Evolutionary conservation across 2,113 vertebrate species (phyloP).

Genomic region (Microcebus griseorufus): DNA sequence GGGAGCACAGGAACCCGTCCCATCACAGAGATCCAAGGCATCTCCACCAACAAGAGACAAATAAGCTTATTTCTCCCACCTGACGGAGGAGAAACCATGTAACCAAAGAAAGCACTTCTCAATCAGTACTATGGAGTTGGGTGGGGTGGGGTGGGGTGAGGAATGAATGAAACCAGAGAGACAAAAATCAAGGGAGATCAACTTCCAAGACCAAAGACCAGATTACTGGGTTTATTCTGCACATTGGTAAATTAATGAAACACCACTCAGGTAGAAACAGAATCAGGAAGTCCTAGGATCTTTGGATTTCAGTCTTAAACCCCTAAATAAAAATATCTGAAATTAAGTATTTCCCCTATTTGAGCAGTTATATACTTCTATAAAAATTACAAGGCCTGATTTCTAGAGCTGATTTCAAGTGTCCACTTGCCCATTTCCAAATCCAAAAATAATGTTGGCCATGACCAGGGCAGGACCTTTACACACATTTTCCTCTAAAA

Average conservation of each 20-base stretch:
- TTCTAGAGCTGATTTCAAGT: constrained; percentile 20
- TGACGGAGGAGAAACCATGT: constrained; percentile 17
- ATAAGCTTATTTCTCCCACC: background rate
- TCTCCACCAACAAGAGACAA: constrained; percentile 23
- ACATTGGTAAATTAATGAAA: constrained; percentile 14
- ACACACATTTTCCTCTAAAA: constrained; percentile 29
- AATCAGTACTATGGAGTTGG: background rate
- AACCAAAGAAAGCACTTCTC: constrained; percentile 36
- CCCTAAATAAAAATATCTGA: constrained; percentile 32
- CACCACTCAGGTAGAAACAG: constrained; percentile 12
- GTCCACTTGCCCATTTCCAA: constrained; percentile 2
- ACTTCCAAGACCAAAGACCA: constrained; percentile 35
- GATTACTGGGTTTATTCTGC: background rate
- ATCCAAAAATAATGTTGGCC: constrained; percentile 40
- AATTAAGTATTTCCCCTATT: background rate
- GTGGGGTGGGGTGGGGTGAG: background rate
- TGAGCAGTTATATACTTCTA: background rate
- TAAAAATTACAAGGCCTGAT: constrained; percentile 30
- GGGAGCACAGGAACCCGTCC: background rate
- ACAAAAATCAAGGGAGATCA: background rate
- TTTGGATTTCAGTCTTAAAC: constrained; percentile 48
- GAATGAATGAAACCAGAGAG: background rate
- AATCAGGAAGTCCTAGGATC: constrained; percentile 12
- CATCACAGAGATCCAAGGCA: background rate
- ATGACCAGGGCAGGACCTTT: background rate